A percentile compares a stretch with the other conserved stretches of the same genome.
phyloP scores from a whole-genome alignment of 2,797 vertebrate genomes.

The Anguilla anguilla region DNA sequence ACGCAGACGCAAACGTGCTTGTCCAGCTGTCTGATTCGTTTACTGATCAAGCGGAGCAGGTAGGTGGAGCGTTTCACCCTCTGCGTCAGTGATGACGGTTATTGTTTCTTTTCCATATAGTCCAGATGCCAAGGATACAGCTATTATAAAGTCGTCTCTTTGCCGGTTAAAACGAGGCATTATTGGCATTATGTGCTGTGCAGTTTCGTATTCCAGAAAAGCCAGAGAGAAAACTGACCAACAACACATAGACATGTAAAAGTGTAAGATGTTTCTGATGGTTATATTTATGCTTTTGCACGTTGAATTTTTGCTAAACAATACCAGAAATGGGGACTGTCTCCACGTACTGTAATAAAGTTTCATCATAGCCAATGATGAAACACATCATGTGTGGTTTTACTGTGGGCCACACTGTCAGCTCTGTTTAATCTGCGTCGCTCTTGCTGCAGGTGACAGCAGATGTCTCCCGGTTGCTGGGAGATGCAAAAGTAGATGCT shows the following conservation, averaged over 20 bases:
- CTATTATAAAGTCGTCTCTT: neutral
- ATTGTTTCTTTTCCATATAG: neutral
- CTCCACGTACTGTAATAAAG: neutral
- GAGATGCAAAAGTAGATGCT: slow-evolving; percentile 89
- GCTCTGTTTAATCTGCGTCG: neutral
- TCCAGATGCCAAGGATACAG: slow-evolving; percentile 18
- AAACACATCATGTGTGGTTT: neutral
- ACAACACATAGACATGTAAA: neutral
- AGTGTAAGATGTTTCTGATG: neutral
- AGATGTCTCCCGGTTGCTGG: slow-evolving; percentile 83
- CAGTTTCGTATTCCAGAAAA: neutral
- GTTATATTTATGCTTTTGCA: neutral
- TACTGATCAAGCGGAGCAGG: slow-evolving; percentile 89
- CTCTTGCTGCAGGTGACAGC: slow-evolving; percentile 80
- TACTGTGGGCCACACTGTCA: neutral
- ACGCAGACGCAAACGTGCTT: slow-evolving; percentile 82
- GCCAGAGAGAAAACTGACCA: neutral
- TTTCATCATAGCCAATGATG: neutral
- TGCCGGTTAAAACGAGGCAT: neutral
- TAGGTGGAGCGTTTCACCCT: slow-evolving; percentile 52
- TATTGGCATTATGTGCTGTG: neutral
- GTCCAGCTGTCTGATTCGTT: slow-evolving; percentile 84
- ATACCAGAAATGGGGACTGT: neutral
- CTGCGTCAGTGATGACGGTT: slow-evolving; percentile 2
- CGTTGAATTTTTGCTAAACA: neutral